Evolutionary conservation across 2,797 vertebrate species (phyloP).

Genomic region (Okamejei kenojei): DNA sequence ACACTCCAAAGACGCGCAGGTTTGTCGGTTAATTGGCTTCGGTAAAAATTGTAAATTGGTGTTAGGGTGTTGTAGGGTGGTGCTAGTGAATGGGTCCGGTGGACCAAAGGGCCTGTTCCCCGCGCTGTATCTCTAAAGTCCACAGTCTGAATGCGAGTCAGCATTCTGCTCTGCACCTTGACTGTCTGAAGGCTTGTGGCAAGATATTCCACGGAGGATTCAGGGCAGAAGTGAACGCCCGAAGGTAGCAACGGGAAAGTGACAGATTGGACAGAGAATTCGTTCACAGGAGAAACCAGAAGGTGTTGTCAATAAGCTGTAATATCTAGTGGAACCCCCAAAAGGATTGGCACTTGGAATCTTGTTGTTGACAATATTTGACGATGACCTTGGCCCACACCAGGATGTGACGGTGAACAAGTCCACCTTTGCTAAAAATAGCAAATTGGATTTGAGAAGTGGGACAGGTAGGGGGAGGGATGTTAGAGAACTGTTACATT

Average conservation of each 20-base stretch:
- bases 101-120: too few species aligned
- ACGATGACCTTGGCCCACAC: neutral
- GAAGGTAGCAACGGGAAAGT: conserved; percentile 10
- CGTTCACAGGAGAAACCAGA: conserved; percentile 1
- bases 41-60: too few species aligned
- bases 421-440: conserved; percentile 14
- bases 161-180: too few species aligned
- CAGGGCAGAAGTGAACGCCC: neutral
- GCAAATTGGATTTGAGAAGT: neutral
- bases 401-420: neutral
- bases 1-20: too few species aligned
- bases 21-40: too few species aligned
- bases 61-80: too few species aligned
- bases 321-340: neutral
- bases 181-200: conserved; percentile 21
- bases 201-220: conserved; percentile 24
- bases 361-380: conserved; percentile 3
- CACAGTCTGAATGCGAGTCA: neutral
- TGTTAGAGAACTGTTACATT: conserved; percentile 11
- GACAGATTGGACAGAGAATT: conserved; percentile 8
- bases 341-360: neutral
- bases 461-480: neutral
- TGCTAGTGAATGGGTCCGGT: too few species aligned
- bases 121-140: too few species aligned
- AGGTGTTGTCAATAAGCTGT: neutral